phyloP scores from a whole-genome alignment of 2,797 vertebrate genomes.

The Myotis pilosus region DNA sequence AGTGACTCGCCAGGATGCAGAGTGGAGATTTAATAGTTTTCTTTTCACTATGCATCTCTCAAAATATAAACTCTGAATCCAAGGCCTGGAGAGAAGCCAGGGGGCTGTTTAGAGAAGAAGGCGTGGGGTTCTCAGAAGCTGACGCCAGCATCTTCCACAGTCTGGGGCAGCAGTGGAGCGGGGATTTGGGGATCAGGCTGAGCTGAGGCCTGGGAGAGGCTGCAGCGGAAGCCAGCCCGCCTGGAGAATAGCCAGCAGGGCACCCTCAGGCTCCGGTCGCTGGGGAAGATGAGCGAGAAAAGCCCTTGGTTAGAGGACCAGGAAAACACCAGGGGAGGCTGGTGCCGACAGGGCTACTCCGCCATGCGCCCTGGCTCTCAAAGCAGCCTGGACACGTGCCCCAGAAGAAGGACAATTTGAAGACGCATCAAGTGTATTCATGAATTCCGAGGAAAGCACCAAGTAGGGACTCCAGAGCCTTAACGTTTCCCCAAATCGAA shows the following conservation, averaged over 20 bases:
- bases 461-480: neutral
- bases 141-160: neutral
- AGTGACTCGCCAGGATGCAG: neutral
- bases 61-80: conserved; percentile 26
- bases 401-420: neutral
- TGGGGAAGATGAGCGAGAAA: neutral
- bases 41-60: neutral
- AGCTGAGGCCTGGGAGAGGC: conserved; percentile 33
- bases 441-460: neutral
- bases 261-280: neutral
- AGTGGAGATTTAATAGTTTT: neutral
- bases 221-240: neutral
- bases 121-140: conserved; percentile 62
- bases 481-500: neutral
- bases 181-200: conserved; percentile 72
- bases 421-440: neutral
- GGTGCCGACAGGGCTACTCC: fast-evolving
- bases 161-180: neutral
- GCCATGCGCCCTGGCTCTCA: neutral
- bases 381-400: neutral
- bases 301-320: neutral
- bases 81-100: conserved; percentile 47
- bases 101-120: conserved; percentile 57
- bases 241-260: neutral
- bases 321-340: neutral